phyloP scores from a whole-genome alignment of 2,113 vertebrate species.

The Excalfactoria chinensis region DNA sequence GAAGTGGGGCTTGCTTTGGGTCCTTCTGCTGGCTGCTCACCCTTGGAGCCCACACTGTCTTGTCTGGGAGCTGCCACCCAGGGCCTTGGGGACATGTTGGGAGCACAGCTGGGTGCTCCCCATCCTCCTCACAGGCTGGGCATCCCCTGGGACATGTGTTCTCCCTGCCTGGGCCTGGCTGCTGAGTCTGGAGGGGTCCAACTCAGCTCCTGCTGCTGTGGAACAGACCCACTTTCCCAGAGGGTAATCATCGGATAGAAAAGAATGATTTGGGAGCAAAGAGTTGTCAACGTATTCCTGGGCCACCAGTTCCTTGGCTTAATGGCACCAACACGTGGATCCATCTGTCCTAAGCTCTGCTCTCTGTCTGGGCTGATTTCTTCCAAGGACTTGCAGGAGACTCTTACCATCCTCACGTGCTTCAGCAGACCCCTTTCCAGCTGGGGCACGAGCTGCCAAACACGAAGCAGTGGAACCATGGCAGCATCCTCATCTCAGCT shows the following conservation, averaged over 20 bases:
- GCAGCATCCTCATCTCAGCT: background rate
- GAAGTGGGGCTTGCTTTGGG: background rate
- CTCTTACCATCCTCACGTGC: background rate
- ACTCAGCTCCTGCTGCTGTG: rapidly evolving
- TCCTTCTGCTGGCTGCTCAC: rapidly evolving
- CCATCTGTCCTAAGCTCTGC: background rate
- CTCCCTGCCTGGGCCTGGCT: rapidly evolving
- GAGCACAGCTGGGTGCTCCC: background rate
- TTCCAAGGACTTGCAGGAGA: background rate
- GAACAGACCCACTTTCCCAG: background rate
- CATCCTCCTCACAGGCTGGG: background rate
- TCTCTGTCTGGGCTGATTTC: background rate
- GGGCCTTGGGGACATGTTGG: rapidly evolving
- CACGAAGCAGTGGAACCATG: rapidly evolving
- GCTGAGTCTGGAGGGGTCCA: background rate
- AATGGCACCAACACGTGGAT: rapidly evolving
- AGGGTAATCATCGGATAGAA: background rate
- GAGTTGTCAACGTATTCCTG: background rate
- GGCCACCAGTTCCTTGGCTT: background rate
- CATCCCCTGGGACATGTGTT: background rate
- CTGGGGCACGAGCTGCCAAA: rapidly evolving
- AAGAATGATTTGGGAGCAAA: background rate
- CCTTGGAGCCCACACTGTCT: background rate
- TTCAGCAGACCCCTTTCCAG: background rate
- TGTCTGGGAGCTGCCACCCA: rapidly evolving